Percentiles rank a stretch among this genome's conserved stretches.
phyloP scores from a whole-genome alignment of 2,888 invertebrate species.

The Acrobasis suavella region DNA sequence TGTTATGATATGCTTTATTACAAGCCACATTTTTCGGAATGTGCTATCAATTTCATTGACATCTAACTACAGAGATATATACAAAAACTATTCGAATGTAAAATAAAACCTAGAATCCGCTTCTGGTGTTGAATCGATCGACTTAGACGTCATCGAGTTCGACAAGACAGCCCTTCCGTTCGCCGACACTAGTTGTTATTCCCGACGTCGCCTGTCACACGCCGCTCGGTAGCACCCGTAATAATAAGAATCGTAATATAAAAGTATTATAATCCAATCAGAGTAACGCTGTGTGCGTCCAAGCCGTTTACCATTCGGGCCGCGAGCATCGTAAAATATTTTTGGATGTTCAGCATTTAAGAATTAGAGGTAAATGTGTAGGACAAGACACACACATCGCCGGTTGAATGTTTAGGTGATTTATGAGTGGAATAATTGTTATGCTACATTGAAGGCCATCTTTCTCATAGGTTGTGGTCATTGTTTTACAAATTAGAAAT shows the following conservation, averaged over 20 bases:
- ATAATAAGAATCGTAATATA: slow-evolving; percentile 80
- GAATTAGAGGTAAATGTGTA: slow-evolving; percentile 63
- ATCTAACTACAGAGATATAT: background rate
- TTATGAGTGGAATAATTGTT: slow-evolving; percentile 23
- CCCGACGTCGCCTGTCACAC: slow-evolving; percentile 67
- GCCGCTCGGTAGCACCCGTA: slow-evolving; percentile 70
- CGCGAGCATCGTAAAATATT: slow-evolving; percentile 74
- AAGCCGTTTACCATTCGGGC: slow-evolving; percentile 75
- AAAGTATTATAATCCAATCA: slow-evolving; percentile 82
- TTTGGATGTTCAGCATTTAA: slow-evolving; percentile 60
- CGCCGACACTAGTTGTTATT: slow-evolving; percentile 48
- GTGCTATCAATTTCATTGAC: background rate
- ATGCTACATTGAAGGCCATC: slow-evolving; percentile 39
- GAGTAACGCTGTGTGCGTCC: slow-evolving; percentile 71
- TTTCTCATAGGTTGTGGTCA: slow-evolving; percentile 32
- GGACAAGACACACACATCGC: slow-evolving; percentile 53
- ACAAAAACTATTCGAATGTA: background rate
- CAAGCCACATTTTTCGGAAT: too few species aligned
- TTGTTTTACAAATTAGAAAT: background rate
- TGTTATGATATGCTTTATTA: too few species aligned
- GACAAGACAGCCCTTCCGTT: slow-evolving; percentile 32
- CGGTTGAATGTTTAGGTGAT: slow-evolving; percentile 32
- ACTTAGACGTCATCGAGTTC: slow-evolving; percentile 21
- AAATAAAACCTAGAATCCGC: slow-evolving; percentile 13
- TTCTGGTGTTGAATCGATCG: slow-evolving; percentile 21